Evolutionary conservation across 2,888 invertebrate genomes (phyloP).

Genomic region (Lochmaea capreae): DNA sequence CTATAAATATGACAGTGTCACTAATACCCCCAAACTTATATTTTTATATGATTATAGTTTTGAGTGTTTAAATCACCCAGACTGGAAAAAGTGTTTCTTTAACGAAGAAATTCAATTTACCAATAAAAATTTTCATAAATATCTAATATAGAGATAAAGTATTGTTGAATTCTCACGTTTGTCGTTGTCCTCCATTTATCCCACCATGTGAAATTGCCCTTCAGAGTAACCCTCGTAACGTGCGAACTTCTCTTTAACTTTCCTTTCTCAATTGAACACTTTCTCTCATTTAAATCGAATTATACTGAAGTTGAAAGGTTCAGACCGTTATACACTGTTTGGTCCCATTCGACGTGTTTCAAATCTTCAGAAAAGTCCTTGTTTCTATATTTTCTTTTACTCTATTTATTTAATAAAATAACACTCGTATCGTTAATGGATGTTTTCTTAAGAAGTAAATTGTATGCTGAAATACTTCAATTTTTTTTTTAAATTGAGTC

Average conservation of each 20-base stretch:
- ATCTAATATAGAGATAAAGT: too few relatives aligned
- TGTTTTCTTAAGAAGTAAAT: not conserved
- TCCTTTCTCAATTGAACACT: slow-evolving; percentile 57
- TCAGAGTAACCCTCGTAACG: slow-evolving; percentile 43
- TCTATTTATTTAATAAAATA: slow-evolving; percentile 5
- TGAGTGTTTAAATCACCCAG: not conserved
- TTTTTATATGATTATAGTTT: not conserved
- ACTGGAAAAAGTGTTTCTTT: too few relatives aligned
- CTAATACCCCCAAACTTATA: not conserved
- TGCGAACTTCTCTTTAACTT: slow-evolving; percentile 36
- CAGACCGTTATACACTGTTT: slow-evolving; percentile 45
- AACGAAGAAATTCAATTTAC: too few relatives aligned
- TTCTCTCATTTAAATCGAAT: slow-evolving; percentile 67
- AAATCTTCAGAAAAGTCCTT: slow-evolving; percentile 36
- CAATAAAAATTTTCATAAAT: too few relatives aligned
- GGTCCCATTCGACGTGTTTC: slow-evolving; percentile 43
- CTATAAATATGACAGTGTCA: not conserved
- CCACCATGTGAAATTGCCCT: slow-evolving; percentile 59
- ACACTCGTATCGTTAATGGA: not conserved
- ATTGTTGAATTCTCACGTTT: slow-evolving; percentile 56
- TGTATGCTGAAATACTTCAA: not conserved
- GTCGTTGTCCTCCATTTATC: slow-evolving; percentile 59
- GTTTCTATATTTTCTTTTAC: slow-evolving; percentile 40
- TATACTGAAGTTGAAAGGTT: slow-evolving; percentile 64
- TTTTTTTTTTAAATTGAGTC: not conserved